Percentiles rank a stretch among this genome's conserved stretches.
These are phyloP conservation scores for Anticlea derivata DNA, from an alignment of 2,888 invertebrate genomes.

Conservation along the genomic window DNA sequence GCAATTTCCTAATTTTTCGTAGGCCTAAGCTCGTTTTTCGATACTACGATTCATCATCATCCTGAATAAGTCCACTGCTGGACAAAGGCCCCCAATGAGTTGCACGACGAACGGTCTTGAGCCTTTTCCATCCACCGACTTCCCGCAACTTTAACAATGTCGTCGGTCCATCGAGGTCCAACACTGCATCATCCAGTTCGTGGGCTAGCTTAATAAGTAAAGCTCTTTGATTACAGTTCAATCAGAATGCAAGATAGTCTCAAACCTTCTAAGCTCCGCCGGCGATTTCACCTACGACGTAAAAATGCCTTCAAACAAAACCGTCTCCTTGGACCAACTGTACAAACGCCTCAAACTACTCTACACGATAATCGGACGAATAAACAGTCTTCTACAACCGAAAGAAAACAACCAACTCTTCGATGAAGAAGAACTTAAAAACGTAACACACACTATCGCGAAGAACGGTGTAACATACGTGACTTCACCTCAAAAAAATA, in stretches of 20 bases:
- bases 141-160: too few relatives aligned
- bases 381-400: constrained; percentile 60
- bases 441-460: constrained; percentile 59
- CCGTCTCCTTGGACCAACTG: constrained; percentile 56
- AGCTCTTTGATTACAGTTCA: constrained; percentile 50
- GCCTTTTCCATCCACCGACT: too few relatives aligned
- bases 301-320: constrained; percentile 47
- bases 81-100: too few relatives aligned
- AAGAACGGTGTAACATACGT: constrained; percentile 57
- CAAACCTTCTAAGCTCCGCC: constrained; percentile 54
- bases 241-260: constrained; percentile 72
- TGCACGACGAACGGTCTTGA: too few relatives aligned
- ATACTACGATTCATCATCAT: too few relatives aligned
- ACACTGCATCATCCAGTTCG: too few relatives aligned
- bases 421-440: constrained; percentile 49
- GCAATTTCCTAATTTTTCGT: too few relatives aligned
- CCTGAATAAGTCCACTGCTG: too few relatives aligned
- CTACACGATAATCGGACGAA: constrained; percentile 65
- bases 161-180: too few relatives aligned
- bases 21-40: too few relatives aligned
- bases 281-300: constrained; percentile 54
- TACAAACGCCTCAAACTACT: constrained; percentile 67
- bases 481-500: constrained; percentile 48
- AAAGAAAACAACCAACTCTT: constrained; percentile 64
- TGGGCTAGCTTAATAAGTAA: too few relatives aligned